A percentile compares a stretch with the other conserved stretches of the same genome.
Conservation (phyloP, 2,888 invertebrate species). For the Epirrhoe tristata region DNA sequence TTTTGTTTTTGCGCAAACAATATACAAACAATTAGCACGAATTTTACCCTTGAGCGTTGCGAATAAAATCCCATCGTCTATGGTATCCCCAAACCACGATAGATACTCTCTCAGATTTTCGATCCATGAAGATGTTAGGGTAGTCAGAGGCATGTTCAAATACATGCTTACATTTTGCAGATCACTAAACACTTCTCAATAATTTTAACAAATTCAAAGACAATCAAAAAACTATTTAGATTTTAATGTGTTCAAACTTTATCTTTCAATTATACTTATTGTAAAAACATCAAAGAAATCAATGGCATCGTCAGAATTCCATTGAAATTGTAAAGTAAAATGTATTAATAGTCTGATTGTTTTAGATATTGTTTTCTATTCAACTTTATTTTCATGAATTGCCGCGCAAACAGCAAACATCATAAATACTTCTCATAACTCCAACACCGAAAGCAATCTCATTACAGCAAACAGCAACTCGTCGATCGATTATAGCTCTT, state of each 20-base stretch:
- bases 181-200: no score
- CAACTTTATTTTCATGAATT: background rate
- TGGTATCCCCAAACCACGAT: background rate
- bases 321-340: background rate
- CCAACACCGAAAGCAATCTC: slow-evolving; percentile 10
- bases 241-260: background rate
- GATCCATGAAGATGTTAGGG: no score
- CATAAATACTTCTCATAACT: slow-evolving; percentile 9
- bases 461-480: slow-evolving; percentile 7
- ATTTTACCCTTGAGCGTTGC: no score
- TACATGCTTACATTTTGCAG: no score
- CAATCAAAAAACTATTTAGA: background rate
- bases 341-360: background rate
- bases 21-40: no score
- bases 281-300: slow-evolving; percentile 2
- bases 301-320: background rate
- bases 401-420: background rate
- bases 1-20: slow-evolving; percentile 9
- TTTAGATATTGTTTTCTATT: background rate
- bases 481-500: slow-evolving; percentile 20
- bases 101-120: no score
- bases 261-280: background rate
- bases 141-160: no score
- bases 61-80: no score
- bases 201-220: background rate